A percentile compares a stretch with the other conserved stretches of the same genome.
phyloP scores from a whole-genome alignment of 1,140 invertebrate genomes.

The Drosophila neocordata region DNA sequence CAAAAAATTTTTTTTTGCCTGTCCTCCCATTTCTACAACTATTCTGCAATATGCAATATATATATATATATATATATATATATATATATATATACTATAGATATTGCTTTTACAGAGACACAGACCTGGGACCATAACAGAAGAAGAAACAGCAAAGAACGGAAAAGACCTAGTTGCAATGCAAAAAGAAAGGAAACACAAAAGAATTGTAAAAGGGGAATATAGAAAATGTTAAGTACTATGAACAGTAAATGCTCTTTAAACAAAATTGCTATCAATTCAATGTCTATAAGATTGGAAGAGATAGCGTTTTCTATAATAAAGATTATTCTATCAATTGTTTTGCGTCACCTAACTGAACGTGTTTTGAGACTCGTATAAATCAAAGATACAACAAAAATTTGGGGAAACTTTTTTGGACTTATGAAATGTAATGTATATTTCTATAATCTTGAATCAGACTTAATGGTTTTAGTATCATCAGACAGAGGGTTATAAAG shows the following conservation, averaged over 20 bases:
- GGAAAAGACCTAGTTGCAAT: background rate
- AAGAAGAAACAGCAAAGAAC: background rate
- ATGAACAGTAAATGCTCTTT: slow-evolving; percentile 7
- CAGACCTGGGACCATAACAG: slow-evolving; percentile 9
- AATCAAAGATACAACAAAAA: background rate
- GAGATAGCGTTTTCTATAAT: background rate
- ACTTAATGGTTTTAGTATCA: background rate
- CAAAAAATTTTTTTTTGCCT: slow-evolving; percentile 46
- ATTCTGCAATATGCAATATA: slow-evolving; percentile 14
- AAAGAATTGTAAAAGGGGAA: background rate
- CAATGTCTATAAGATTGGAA: background rate
- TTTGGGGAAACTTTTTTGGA: background rate
- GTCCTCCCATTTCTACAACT: slow-evolving; percentile 43
- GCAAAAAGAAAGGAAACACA: background rate
- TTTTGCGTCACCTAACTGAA: background rate
- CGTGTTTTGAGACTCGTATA: background rate
- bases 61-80: too few species aligned
- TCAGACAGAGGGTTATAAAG: background rate
- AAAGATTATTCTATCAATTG: background rate
- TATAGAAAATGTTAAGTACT: background rate
- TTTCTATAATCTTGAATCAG: background rate
- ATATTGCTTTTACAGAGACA: slow-evolving; percentile 29
- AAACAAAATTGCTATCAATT: background rate
- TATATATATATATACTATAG: too few species aligned
- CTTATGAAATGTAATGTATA: background rate